Evolutionary conservation across 2,888 invertebrate genomes (phyloP), one percentile per base, ranked within the genome.

Genomic region (Drosophila quinaria): DNA sequence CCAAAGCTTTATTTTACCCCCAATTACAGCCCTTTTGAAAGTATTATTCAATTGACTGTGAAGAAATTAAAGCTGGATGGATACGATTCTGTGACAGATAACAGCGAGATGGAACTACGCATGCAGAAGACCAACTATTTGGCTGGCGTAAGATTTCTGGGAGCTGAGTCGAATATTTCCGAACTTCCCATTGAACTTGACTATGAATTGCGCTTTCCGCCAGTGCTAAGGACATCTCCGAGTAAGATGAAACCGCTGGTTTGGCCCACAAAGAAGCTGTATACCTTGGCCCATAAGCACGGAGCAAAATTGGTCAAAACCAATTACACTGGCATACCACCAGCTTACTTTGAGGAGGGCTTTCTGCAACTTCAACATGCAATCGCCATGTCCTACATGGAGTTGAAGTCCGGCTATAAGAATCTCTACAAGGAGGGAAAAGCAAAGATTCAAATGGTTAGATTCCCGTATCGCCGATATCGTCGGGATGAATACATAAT

Each of bases 311-410:
- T 0, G 37, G 4, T 1, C 0, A 44, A 4, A n/a, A 41, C 47
- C 2, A 56, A 50, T 2, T 41, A 59, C 29, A 50, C 42, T 13
- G 50, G 55, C 3, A 3, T 56, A 13, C 71, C 68, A 8, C 44
- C 54, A 0, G 68, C 46, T 1, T 71, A 71, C 19, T 39, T 71
- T 6, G 54, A 60, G 41, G 71, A 71, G 31, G 71, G 71, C 9
- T 71, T 71, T 5, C 17, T 71, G 10, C 44, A 50, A 3, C 13
- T 71, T 19, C 71, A 71, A 17, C 71, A 71, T 62, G 71, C 71
- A 1, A 49, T 71, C 9, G 55, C 56, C 11, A 71, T 64, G 59
- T 41, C 68, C 0, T 71, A 41, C 47, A 3, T 71, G 8, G 37
- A 67, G 33, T n/a, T 67, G 1, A 63, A 59, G 33, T 15, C 63